Conservation (phyloP, 2,113 vertebrate genomes). For the Felis chaus region DNA sequence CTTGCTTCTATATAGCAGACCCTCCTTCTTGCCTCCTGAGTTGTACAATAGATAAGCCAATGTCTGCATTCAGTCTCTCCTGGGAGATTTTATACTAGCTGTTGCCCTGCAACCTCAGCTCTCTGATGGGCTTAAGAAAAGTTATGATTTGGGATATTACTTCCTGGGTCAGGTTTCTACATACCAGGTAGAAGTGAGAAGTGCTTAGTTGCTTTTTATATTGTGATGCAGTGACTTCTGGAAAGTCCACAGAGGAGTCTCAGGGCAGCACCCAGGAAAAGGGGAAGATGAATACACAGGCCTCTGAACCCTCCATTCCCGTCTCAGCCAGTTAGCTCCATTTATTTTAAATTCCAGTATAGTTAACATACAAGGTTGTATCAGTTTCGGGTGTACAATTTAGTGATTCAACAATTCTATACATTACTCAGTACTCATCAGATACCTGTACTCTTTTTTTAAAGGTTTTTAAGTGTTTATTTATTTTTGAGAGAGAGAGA, state of each 20-base stretch:
- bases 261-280: not conserved
- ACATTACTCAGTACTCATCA: not conserved
- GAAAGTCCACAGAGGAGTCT: not conserved
- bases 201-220: not conserved
- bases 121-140: not conserved
- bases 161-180: not conserved
- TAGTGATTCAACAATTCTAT: not conserved
- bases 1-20: not conserved
- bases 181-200: not conserved
- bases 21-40: not conserved
- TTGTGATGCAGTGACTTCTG: not conserved
- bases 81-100: not conserved
- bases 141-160: not conserved
- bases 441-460: not conserved
- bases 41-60: not conserved
- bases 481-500: no score
- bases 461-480: no score
- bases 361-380: not conserved
- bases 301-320: not conserved
- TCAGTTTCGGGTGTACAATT: not conserved
- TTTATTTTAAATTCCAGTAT: not conserved
- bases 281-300: not conserved
- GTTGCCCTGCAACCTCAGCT: not conserved
- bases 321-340: not conserved
- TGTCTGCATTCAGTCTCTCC: not conserved